Evolutionary conservation across 64 coral and sea anemone genomes (phyloP), one percentile per base, ranked within the genome.

Genomic region (Astreopora myriophthalma): DNA sequence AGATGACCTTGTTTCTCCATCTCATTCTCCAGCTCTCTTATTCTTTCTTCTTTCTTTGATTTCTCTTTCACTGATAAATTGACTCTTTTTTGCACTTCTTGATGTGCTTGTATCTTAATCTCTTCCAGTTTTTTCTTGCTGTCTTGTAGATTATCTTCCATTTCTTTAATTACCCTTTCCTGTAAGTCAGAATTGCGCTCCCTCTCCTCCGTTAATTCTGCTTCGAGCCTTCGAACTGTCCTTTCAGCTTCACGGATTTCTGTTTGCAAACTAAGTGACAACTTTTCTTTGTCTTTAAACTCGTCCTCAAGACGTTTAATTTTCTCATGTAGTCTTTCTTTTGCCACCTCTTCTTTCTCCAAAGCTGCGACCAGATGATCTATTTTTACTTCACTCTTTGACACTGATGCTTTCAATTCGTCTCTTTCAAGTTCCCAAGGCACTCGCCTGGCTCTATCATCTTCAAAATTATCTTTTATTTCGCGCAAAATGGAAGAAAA

Each of bases 91-190:
- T 76, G 76, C 46, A 88, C 66, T 23, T 94, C 76, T 83, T 89
- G 33, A 10, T 94, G 67, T 51, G 92, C 85, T 73, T 94, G 86
- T 3, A 49, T 62, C 13, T 75, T 81, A 33, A 94, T 87, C 48
- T 89, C 76, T 58, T 87, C 80, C 16, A 94, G 46, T 64, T 72
- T 94, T 48, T 69, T 46, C 40, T 94, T 86, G 72, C 87, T 94
- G 69, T 89, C 86, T 32, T 89, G 77, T 29, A 94, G 87, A 30
- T 80, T 94, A 8, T 84, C 75, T 89, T 89, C 80, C 57, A 97
- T 73, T 87, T 94, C 92, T 31, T 87, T 87, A 14, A 92, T 94
- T 27, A 97, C 79, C 26, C 64, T 64, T 46, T 89, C 92, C 82
- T 86, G 86, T 80, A 94, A 94, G 34, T 94, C 92, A 34, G 75